phyloP scores from a whole-genome alignment of 1,140 invertebrate genomes.

The Polypedilum pembai region DNA sequence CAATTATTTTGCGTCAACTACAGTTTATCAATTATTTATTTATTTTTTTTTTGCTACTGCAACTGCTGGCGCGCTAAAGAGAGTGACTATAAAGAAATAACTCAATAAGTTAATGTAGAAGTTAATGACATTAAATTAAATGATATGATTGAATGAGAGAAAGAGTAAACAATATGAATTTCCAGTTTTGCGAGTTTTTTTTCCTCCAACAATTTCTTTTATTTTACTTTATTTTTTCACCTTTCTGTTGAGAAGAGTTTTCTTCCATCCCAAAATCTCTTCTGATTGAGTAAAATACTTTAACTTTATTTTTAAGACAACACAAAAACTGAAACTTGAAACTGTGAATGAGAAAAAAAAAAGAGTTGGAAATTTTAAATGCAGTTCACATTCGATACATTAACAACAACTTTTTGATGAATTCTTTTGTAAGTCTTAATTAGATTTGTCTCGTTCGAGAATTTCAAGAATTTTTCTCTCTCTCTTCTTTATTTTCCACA shows the following conservation, averaged over 20 bases:
- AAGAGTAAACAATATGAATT: slow-evolving; percentile 22
- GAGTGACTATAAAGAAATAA: background rate
- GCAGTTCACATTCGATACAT: slow-evolving; percentile 16
- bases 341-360: background rate
- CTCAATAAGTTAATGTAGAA: slow-evolving; percentile 22
- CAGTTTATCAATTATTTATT: background rate
- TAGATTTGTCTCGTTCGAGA: slow-evolving; percentile 20
- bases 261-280: background rate
- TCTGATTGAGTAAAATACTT: background rate
- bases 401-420: slow-evolving; percentile 3
- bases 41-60: too few relatives aligned
- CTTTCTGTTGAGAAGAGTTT: background rate
- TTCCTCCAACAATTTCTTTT: background rate
- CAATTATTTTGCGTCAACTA: slow-evolving; percentile 18
- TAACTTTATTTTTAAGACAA: too few relatives aligned
- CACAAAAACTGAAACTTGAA: too few relatives aligned
- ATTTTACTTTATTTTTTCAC: background rate
- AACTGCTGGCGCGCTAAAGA: too few relatives aligned
- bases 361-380: background rate
- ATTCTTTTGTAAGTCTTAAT: slow-evolving; percentile 21
- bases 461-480: slow-evolving; percentile 2
- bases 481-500: background rate
- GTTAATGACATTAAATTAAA: slow-evolving; percentile 16
- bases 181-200: slow-evolving; percentile 24
- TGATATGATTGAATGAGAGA: background rate